Evolutionary conservation across 1,140 invertebrate genomes (phyloP).

Genomic region (Pseudomyrmex sp.): DNA sequence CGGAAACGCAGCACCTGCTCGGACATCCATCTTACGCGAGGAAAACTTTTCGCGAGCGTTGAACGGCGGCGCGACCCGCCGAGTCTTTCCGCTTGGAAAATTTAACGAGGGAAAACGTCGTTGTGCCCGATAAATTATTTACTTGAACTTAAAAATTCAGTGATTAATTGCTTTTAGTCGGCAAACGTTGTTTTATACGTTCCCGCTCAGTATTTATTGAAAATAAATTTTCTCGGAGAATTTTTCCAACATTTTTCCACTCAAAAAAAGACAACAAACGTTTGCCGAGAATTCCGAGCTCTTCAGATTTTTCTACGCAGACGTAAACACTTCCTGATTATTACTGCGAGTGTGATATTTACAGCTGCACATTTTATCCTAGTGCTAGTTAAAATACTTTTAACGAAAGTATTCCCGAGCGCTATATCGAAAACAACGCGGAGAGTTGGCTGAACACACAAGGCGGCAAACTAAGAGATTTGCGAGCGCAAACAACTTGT

Average conservation of each 20-base stretch:
- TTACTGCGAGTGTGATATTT: constrained; percentile 19
- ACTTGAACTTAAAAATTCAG: constrained; percentile 5
- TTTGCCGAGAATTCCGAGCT: neutral
- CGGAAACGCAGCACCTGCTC: constrained; percentile 37
- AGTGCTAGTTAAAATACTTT: constrained; percentile 23
- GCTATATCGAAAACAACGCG: neutral
- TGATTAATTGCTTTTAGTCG: constrained; percentile 1
- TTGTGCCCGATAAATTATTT: constrained; percentile 10
- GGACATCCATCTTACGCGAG: constrained; percentile 41
- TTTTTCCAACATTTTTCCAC: no score
- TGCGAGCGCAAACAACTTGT: constrained; percentile 51
- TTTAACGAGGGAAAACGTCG: neutral
- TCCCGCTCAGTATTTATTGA: neutral
- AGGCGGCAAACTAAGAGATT: constrained; percentile 40
- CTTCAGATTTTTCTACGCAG: neutral
- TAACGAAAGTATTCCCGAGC: neutral
- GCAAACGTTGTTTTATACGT: neutral
- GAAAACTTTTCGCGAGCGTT: constrained; percentile 30
- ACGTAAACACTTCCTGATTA: neutral
- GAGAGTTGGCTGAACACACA: constrained; percentile 3
- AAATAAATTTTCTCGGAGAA: no score
- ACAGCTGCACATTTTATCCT: neutral
- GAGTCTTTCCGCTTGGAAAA: constrained; percentile 21
- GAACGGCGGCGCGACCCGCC: neutral
- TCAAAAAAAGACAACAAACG: neutral